These are phyloP conservation scores for Poeciliopsis turneri DNA, from an alignment of 2,797 vertebrate genomes.

Conservation along the genomic window DNA sequence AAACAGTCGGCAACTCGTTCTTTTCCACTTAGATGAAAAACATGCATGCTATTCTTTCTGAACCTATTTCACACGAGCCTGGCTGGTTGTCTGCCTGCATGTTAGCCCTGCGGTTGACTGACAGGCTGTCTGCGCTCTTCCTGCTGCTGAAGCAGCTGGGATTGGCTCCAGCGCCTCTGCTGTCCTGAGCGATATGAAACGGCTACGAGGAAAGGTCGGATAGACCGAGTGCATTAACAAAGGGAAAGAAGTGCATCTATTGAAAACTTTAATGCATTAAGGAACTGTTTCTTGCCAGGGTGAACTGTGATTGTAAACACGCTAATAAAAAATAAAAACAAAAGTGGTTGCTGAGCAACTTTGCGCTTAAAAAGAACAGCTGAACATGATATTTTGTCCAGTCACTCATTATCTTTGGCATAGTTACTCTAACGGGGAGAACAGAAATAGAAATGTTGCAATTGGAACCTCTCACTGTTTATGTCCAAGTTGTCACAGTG, in stretches of 20 bases:
- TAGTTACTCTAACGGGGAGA: background rate
- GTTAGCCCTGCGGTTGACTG: background rate
- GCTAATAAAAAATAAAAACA: background rate
- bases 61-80: background rate
- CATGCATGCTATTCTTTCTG: background rate
- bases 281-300: background rate
- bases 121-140: background rate
- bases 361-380: background rate
- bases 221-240: background rate
- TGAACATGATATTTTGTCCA: background rate
- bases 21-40: background rate
- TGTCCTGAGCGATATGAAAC: background rate
- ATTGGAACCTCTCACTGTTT: background rate
- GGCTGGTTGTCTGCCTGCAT: background rate
- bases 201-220: background rate
- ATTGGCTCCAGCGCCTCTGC: background rate
- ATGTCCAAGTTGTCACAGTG: background rate
- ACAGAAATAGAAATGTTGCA: background rate
- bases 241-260: background rate
- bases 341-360: background rate
- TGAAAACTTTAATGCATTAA: background rate
- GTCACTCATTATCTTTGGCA: too few relatives aligned
- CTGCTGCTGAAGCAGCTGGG: background rate
- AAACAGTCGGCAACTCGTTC: background rate
- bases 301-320: background rate